phyloP scores from a whole-genome alignment of 2,888 invertebrate species.

The Serrognathus titanus region DNA sequence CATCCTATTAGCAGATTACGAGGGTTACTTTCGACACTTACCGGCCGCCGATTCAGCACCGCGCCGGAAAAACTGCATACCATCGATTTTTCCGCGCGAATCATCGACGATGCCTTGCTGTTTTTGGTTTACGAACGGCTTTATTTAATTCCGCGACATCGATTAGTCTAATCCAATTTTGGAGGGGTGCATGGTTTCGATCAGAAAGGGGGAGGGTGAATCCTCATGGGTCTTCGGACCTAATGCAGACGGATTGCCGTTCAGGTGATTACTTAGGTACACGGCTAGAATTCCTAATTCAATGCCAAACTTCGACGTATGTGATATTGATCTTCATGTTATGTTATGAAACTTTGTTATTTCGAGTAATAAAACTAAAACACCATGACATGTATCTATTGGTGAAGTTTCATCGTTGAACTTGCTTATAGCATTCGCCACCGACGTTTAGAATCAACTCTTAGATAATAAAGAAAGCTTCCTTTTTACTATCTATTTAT shows the following conservation, averaged over 20 bases:
- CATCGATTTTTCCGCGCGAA: background rate
- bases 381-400: no score
- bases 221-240: slow-evolving; percentile 26
- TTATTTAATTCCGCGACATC: slow-evolving; percentile 37
- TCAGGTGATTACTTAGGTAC: slow-evolving; percentile 28
- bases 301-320: background rate
- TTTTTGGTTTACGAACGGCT: slow-evolving; percentile 28
- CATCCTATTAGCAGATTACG: slow-evolving; percentile 17
- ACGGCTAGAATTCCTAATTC: slow-evolving; percentile 22
- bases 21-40: slow-evolving; percentile 2
- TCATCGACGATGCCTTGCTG: slow-evolving; percentile 3
- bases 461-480: no score
- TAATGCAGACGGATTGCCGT: slow-evolving; percentile 30
- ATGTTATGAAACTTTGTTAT: no score
- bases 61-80: background rate
- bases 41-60: background rate
- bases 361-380: no score
- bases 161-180: slow-evolving; percentile 41
- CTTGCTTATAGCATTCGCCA: no score
- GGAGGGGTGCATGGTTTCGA: slow-evolving; percentile 33
- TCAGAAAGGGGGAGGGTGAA: slow-evolving; percentile 25
- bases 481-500: no score
- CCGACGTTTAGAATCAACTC: no score
- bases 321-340: slow-evolving; percentile 9
- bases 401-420: no score